phyloP scores from a whole-genome alignment of 1,140 invertebrate genomes.

The Aethina tumida region DNA sequence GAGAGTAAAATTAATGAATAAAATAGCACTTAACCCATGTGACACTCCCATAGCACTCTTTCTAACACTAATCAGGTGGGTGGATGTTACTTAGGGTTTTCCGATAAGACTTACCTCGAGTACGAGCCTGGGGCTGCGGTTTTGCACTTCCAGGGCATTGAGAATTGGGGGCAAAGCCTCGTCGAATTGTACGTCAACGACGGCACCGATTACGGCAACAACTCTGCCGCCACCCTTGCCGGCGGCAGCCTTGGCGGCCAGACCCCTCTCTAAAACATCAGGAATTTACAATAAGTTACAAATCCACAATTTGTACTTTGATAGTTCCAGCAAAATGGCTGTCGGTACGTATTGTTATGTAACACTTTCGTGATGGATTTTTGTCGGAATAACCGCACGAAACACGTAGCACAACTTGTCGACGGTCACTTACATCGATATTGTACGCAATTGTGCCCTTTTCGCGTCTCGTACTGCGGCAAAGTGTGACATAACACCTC shows the following conservation, averaged over 20 bases:
- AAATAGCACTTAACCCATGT: too few species aligned
- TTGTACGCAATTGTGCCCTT: too few species aligned
- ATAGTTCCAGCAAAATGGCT: too few species aligned
- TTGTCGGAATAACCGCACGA: background rate
- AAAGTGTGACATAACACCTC: too few species aligned
- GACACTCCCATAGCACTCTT: too few species aligned
- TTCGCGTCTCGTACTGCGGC: too few species aligned
- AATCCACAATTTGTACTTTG: too few species aligned
- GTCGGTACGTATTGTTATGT: too few species aligned
- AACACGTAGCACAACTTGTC: background rate
- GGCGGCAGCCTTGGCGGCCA: constrained; percentile 38
- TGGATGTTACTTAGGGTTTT: background rate
- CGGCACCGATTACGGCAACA: constrained; percentile 98
- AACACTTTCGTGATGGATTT: constrained; percentile 7
- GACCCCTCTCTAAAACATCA: constrained; percentile 28
- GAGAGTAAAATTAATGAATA: too few species aligned
- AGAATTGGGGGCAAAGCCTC: constrained; percentile 92
- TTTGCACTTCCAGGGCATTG: constrained; percentile 91
- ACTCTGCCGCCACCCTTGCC: constrained; percentile 54
- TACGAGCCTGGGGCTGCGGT: constrained; percentile 61
- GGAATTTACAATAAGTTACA: too few species aligned
- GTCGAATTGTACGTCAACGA: constrained; percentile 98
- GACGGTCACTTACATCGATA: background rate
- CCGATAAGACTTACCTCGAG: constrained; percentile 45
- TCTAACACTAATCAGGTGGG: too few species aligned